Conservation (phyloP, 92 coral and sea anemone genomes). For the Palythoa caribaeorum region DNA sequence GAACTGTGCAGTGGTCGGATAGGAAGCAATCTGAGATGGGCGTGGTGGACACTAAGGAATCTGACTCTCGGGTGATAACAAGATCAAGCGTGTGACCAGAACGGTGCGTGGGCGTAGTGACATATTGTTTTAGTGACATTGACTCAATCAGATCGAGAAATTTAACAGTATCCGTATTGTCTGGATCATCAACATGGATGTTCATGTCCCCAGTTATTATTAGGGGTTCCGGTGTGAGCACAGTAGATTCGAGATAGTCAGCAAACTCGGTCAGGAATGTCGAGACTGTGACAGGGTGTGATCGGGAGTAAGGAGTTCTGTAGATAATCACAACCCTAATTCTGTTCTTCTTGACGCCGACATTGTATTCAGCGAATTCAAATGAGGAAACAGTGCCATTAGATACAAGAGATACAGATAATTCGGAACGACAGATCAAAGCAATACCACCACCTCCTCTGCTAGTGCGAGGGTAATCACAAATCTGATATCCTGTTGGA, state of each 20-base stretch:
- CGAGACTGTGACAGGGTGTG: conserved; percentile 25
- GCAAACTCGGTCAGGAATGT: conserved; percentile 30
- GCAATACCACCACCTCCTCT: conserved; percentile 40
- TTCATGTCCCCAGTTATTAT: conserved; percentile 51
- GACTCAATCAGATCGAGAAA: conserved; percentile 29
- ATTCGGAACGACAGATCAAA: neutral
- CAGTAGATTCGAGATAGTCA: neutral
- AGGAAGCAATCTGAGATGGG: conserved; percentile 43
- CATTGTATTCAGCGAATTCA: conserved; percentile 34
- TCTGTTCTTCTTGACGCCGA: neutral
- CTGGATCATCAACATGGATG: conserved; percentile 41
- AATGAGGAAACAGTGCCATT: conserved; percentile 9
- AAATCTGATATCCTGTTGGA: neutral
- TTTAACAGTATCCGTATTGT: conserved; percentile 5
- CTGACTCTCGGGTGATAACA: conserved; percentile 26
- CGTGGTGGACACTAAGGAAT: conserved; percentile 21
- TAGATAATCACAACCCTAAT: conserved; percentile 26
- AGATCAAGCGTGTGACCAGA: conserved; percentile 36
- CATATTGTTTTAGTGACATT: conserved; percentile 37
- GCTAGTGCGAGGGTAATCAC: neutral
- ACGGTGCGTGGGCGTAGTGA: conserved; percentile 26
- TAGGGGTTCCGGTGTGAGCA: conserved; percentile 16
- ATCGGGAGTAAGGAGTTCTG: conserved; percentile 31
- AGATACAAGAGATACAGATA: conserved; percentile 1
- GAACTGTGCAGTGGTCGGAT: conserved; percentile 51